Conservation (phyloP, 2,797 vertebrate genomes). For the Enteromius afrohamiltoni region DNA sequence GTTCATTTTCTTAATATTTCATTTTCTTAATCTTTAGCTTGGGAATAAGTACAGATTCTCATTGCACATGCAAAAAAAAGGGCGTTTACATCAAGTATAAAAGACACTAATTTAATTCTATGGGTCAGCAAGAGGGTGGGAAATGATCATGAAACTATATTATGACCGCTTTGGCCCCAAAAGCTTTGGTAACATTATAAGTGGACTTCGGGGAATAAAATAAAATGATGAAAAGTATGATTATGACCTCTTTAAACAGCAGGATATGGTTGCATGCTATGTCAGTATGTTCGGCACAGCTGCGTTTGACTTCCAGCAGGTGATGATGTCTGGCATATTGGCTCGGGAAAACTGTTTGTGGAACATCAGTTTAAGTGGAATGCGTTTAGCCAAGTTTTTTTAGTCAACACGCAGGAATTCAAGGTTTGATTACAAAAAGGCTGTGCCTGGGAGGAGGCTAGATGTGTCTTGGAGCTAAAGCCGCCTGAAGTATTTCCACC, state of each 20-base stretch:
- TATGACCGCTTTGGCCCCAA: neutral
- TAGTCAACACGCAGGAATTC: conserved; percentile 24
- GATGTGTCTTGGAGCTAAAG: conserved; percentile 25
- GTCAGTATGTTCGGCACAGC: conserved; percentile 37
- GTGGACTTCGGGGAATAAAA: neutral
- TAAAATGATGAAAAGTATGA: neutral
- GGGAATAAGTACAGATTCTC: neutral
- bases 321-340: conserved; percentile 52
- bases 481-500: conserved; percentile 62
- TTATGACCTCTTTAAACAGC: conserved; percentile 31
- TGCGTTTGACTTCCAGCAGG: conserved; percentile 30
- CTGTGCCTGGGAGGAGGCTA: conserved; percentile 22
- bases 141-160: conserved; percentile 19
- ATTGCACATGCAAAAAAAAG: neutral
- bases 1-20: neutral
- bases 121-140: conserved; percentile 5
- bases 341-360: conserved; percentile 35
- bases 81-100: neutral
- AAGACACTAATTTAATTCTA: conserved; percentile 10
- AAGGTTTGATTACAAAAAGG: conserved; percentile 47
- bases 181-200: neutral
- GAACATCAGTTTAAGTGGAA: conserved; percentile 41
- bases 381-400: conserved; percentile 21
- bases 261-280: conserved; percentile 36
- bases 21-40: neutral